Evolutionary conservation across 2,797 vertebrate species (phyloP), one percentile per base, ranked within the genome.

Genomic region (Ispidina picta): DNA sequence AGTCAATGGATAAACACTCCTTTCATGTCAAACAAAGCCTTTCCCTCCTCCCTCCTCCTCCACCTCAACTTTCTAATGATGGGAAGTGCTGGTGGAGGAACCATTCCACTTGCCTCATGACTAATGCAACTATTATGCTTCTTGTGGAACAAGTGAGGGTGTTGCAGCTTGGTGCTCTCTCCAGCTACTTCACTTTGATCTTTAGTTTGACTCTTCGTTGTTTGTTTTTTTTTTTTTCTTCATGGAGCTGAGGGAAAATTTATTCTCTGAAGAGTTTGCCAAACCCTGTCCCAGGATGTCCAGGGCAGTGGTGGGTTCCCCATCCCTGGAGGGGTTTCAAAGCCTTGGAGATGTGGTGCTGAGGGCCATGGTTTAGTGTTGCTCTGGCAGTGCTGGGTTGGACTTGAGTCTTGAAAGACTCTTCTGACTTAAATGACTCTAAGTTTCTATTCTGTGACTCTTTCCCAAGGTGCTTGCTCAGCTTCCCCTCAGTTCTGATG

Each of bases 91-190:
- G 3, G 4, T 21, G 71, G 63, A 78, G 84, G 20, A 70, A 54
- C 17, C 14, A 0, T 44, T 76, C 31, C 12, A 5, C 28, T 6
- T 23, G 69, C 16, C 69, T 6, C 3, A 4, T 86, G 86, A 60
- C 68, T 46, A 5, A 60, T 0, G 8, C 23, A 31, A 22, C 44
- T 13, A 1, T 4, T 3, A 2, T 15, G 39, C 48, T 66, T 22
- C 3, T 51, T 37, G 62, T 39, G 17, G 70, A 43, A 12, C 20
- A 7, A 11, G 1, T 7, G 48, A 55, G 72, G 49, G 4, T 37
- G 69, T 26, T 63, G 9, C 22, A 46, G 77, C 74, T 7, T 21
- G 0, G 0, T 0, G 2, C 64, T 66, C 56, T 56, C 76, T 37
- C 64, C 76, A 29, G 49, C 76, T 28, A 4, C 82, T 87, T 39